Base-by-base conservation (phyloP, 2,888 invertebrate species). In the Eilema depressum region DNA sequence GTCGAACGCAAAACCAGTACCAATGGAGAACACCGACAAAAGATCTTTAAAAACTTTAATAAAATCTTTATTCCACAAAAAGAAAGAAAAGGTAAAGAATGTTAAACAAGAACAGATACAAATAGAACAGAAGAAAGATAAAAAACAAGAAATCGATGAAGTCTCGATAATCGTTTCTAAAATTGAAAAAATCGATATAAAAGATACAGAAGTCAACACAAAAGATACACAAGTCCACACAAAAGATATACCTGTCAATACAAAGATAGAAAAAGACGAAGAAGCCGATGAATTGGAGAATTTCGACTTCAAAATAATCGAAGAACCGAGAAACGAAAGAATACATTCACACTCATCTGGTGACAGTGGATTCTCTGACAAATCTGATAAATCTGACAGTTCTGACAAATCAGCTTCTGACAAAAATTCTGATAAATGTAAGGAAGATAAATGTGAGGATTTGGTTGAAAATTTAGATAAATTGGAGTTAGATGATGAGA, bases 291-390 rank as follows among this genome's bases (percentile, higher is more conserved):
- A 93, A 78, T 74, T 89, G 0, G 79, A 85, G 0, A 88, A 91
- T 63, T 93, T 93, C 71, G 81, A 88, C 0, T 84, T 84, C 59
- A 90, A 89, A 83, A 74, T 86, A 0, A 86, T 93, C 10, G 85
- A 89, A 56, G 90, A 90, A 2, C 86, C 90, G 0, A 75, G 81
- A 69, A 79, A 78, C 3, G 84, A 83, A 3, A 87, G 92, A 56
- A 89, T 89, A 2, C 84, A 90, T 20, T 93, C 93, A 0, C 91
- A 94, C 7, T 88, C 90, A 0, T 94, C 95, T 0, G 86, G 90
- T 59, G 94, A 94, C 78, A 94, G 94, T 33, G 95, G 95, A 0
- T 93, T 86, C 37, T 83, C 89, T 0, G 94, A 93, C 0, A 88
- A 86, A 63, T 76, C 66, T 0, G 74, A 76, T n/a, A 70, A 67